A percentile compares a stretch with the other conserved stretches of the same genome.
phyloP scores from a whole-genome alignment of 2,888 invertebrate genomes.

The Gonocerus acuteangulatus region DNA sequence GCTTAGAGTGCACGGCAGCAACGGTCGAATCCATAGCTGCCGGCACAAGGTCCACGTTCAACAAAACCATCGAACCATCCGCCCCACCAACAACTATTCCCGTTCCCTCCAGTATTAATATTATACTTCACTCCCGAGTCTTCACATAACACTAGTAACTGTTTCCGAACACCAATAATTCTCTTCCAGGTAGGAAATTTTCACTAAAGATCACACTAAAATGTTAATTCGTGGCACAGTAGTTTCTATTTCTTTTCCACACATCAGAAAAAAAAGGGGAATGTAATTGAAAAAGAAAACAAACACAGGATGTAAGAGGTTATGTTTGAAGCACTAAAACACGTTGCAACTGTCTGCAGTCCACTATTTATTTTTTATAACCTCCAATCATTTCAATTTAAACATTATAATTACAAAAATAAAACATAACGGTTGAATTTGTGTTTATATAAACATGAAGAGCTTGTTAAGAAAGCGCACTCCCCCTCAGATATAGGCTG shows the following conservation, averaged over 20 bases:
- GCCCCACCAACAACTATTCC: slow-evolving; percentile 46
- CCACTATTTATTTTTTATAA: neutral
- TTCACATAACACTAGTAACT: slow-evolving; percentile 28
- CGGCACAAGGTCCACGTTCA: slow-evolving; percentile 46
- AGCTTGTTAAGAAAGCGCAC: slow-evolving; percentile 42
- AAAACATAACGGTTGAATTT: slow-evolving; percentile 5
- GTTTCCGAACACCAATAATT: neutral
- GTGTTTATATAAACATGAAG: slow-evolving; percentile 36
- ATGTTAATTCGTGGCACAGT: neutral
- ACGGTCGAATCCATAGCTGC: slow-evolving; percentile 41
- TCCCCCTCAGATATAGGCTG: slow-evolving; percentile 43
- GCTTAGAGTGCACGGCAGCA: slow-evolving; percentile 41
- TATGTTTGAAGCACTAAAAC: slow-evolving; percentile 11
- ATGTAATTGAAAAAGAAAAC: slow-evolving; percentile 23
- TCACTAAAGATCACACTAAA: neutral
- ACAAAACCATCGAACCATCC: slow-evolving; percentile 44
- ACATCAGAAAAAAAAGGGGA: slow-evolving; percentile 6
- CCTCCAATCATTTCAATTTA: neutral
- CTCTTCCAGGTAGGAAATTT: no score
- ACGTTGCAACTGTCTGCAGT: slow-evolving; percentile 1
- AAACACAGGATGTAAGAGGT: slow-evolving; percentile 23
- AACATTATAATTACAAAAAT: neutral
- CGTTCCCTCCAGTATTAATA: slow-evolving; percentile 54
- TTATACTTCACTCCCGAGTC: slow-evolving; percentile 12
- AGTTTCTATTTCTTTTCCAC: no score